phyloP scores from a whole-genome alignment of 2,797 vertebrate genomes.

The Carcharodon carcharias region DNA sequence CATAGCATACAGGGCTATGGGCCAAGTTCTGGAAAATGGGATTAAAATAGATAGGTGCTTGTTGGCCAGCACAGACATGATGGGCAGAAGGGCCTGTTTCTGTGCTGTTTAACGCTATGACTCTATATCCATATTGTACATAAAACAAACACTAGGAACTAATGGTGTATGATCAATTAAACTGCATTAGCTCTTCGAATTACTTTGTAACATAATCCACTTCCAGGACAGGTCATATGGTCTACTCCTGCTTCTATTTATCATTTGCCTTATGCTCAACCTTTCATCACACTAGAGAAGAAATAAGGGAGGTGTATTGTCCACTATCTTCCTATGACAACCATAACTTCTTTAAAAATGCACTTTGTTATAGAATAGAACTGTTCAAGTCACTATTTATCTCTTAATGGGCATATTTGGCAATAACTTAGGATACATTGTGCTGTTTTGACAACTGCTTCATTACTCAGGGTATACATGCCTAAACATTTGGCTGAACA shows the following conservation, averaged over 20 bases:
- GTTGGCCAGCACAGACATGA: too few relatives aligned
- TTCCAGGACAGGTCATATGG: not conserved
- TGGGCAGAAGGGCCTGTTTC: too few relatives aligned
- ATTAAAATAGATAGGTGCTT: too few relatives aligned
- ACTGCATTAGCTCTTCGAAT: not conserved
- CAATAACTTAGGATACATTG: not conserved
- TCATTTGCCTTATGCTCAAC: not conserved
- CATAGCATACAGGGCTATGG: too few relatives aligned
- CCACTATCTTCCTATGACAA: not conserved
- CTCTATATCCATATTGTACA: not conserved
- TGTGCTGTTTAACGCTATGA: too few relatives aligned
- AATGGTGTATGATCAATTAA: not conserved
- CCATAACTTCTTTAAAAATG: not conserved
- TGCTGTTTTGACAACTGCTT: not conserved
- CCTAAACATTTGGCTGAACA: not conserved
- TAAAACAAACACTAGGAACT: not conserved
- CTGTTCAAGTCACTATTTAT: not conserved
- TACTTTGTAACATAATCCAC: not conserved
- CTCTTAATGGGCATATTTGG: not conserved
- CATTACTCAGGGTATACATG: too few relatives aligned
- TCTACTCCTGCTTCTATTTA: too few relatives aligned
- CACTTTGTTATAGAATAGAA: too few relatives aligned
- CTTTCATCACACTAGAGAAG: not conserved
- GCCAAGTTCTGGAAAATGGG: too few relatives aligned
- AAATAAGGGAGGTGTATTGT: not conserved